Evolutionary conservation across 2,888 invertebrate genomes (phyloP).

Genomic region (Trilocha varians): DNA sequence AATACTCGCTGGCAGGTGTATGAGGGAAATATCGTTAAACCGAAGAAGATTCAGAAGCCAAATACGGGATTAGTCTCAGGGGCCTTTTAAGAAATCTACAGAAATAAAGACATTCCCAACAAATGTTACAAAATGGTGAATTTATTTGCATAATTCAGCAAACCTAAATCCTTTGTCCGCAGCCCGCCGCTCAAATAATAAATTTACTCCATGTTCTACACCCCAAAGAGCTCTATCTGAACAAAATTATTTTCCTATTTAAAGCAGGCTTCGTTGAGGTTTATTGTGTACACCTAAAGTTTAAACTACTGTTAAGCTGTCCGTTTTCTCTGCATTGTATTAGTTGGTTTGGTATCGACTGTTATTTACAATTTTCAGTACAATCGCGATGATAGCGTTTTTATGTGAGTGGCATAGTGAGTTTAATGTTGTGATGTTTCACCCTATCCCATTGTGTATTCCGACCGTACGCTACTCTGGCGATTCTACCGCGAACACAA

Average conservation of each 20-base stretch:
- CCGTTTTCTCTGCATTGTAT: conserved; percentile 19
- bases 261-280: conserved; percentile 35
- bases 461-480: conserved; percentile 52
- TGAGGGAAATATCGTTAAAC: conserved; percentile 34
- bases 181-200: conserved; percentile 62
- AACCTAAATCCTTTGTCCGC: conserved; percentile 70
- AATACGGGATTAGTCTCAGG: conserved; percentile 55
- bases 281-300: conserved; percentile 29
- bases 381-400: conserved; percentile 10
- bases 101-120: conserved; percentile 70
- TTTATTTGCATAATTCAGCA: conserved; percentile 72
- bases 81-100: conserved; percentile 64
- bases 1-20: conserved; percentile 33
- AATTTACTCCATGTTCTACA: conserved; percentile 66
- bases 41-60: conserved; percentile 50
- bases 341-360: conserved; percentile 13
- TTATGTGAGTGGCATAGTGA: conserved; percentile 32
- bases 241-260: conserved; percentile 63
- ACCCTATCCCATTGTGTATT: conserved; percentile 58
- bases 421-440: conserved; percentile 44
- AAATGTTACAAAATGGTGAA: conserved; percentile 72
- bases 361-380: conserved; percentile 10
- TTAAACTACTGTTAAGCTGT: conserved; percentile 24
- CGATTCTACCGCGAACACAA: conserved; percentile 62
- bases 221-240: conserved; percentile 53